A percentile compares a stretch with the other conserved stretches of the same genome.
phyloP scores from a whole-genome alignment of 2,888 invertebrate species.

The Gnatocerus cornutus region DNA sequence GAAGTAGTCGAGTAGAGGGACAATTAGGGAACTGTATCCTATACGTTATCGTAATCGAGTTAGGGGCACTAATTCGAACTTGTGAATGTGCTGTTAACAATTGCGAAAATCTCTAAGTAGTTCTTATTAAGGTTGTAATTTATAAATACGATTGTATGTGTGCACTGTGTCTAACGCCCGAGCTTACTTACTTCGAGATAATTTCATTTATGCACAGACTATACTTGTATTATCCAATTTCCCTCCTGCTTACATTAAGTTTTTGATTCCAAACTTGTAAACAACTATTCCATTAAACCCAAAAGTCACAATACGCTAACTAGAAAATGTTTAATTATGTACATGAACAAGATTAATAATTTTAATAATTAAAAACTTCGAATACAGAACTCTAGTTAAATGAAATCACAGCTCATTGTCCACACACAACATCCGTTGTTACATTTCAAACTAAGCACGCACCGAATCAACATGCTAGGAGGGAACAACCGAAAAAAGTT shows the following conservation, averaged over 20 bases:
- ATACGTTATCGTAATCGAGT: slow-evolving; percentile 51
- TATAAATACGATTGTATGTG: slow-evolving; percentile 28
- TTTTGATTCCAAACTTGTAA: slow-evolving; percentile 11
- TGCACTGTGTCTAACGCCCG: slow-evolving; percentile 9
- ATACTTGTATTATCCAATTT: background rate
- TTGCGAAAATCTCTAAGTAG: slow-evolving; percentile 48
- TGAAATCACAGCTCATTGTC: slow-evolving; percentile 16
- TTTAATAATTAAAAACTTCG: slow-evolving; percentile 8
- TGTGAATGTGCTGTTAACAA: slow-evolving; percentile 50
- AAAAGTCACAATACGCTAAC: slow-evolving; percentile 20
- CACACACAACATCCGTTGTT: slow-evolving; percentile 19
- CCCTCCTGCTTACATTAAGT: slow-evolving; percentile 13
- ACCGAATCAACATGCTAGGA: slow-evolving; percentile 18
- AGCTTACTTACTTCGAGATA: slow-evolving; percentile 19
- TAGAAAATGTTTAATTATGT: background rate
- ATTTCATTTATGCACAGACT: slow-evolving; percentile 24
- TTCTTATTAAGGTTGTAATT: slow-evolving; percentile 45
- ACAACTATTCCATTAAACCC: slow-evolving; percentile 17
- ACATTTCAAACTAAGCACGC: slow-evolving; percentile 17
- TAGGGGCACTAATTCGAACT: slow-evolving; percentile 49
- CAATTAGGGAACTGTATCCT: slow-evolving; percentile 49
- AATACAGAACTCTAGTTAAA: background rate
- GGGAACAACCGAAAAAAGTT: slow-evolving; percentile 6
- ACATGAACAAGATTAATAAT: slow-evolving; percentile 15
- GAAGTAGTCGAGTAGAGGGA: slow-evolving; percentile 42